Conservation (phyloP, 2,113 vertebrate species). For the Prolemur simus region DNA sequence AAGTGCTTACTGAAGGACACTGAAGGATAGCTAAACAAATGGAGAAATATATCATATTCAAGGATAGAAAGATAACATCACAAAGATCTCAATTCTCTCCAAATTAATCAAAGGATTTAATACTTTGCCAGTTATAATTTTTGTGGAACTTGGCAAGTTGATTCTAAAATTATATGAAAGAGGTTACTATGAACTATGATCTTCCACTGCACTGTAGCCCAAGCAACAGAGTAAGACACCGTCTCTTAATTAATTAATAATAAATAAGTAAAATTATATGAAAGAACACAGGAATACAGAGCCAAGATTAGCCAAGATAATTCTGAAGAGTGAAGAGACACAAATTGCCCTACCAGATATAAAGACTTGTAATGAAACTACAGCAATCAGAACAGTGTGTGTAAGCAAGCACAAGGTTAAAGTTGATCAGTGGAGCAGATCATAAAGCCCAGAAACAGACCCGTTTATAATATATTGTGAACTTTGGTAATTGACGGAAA, state of each 20-base stretch:
- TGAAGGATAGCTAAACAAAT: not conserved
- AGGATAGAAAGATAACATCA: not conserved
- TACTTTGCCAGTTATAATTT: not conserved
- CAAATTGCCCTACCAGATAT: not conserved
- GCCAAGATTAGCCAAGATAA: not conserved
- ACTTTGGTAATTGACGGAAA: not conserved
- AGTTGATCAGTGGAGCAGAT: not conserved
- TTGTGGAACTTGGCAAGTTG: not conserved
- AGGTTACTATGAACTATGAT: too few relatives aligned
- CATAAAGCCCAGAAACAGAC: not conserved
- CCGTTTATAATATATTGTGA: not conserved
- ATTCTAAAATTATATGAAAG: not conserved
- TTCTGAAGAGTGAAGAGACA: not conserved
- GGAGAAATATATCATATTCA: not conserved
- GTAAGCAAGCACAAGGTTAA: too few relatives aligned
- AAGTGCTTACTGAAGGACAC: not conserved
- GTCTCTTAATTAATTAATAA: too few relatives aligned
- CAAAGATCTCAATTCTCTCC: not conserved
- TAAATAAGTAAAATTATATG: too few relatives aligned
- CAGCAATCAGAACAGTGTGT: too few relatives aligned
- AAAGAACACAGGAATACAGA: too few relatives aligned
- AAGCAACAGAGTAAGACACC: too few relatives aligned
- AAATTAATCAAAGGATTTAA: not conserved
- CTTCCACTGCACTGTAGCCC: too few relatives aligned
- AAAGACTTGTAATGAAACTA: not conserved